Conservation (phyloP, 2,113 vertebrate genomes). For the Rhynchomys soricoides region DNA sequence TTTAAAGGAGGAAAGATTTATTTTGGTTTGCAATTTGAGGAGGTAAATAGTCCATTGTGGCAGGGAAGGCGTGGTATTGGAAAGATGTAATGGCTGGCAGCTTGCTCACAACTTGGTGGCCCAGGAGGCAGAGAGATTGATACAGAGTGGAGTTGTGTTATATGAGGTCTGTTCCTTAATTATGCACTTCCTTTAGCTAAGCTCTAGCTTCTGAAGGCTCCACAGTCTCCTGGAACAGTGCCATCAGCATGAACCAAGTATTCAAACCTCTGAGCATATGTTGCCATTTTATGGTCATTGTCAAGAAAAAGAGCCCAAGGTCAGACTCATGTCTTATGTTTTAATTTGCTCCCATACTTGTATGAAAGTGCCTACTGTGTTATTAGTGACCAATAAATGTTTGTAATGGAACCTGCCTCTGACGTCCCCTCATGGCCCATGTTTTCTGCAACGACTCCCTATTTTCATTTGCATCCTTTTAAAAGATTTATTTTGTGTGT, state of each 20-base stretch:
- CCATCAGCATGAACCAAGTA: not conserved
- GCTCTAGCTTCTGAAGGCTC: not conserved
- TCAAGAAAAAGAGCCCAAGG: not conserved
- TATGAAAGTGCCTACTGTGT: not conserved
- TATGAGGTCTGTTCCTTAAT: not conserved
- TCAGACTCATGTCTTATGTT: not conserved
- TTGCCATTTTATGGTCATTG: not conserved
- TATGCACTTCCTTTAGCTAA: not conserved
- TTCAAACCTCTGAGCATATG: not conserved
- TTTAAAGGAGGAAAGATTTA: not conserved
- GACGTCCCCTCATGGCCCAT: not conserved
- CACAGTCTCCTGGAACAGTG: not conserved
- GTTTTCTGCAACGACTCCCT: not conserved
- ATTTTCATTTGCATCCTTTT: not conserved
- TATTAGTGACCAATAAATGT: not conserved
- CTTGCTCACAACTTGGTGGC: not conserved
- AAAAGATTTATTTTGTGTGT: not conserved
- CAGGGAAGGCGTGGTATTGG: not conserved
- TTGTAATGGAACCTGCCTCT: constrained; percentile 41
- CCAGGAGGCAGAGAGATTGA: not conserved
- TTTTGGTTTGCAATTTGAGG: not conserved
- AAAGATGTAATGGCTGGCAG: not conserved
- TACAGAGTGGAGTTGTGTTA: not conserved
- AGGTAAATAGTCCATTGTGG: not conserved
- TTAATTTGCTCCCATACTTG: not conserved